Conservation (phyloP, 2,113 vertebrate genomes). For the Onychostoma macrolepis region DNA sequence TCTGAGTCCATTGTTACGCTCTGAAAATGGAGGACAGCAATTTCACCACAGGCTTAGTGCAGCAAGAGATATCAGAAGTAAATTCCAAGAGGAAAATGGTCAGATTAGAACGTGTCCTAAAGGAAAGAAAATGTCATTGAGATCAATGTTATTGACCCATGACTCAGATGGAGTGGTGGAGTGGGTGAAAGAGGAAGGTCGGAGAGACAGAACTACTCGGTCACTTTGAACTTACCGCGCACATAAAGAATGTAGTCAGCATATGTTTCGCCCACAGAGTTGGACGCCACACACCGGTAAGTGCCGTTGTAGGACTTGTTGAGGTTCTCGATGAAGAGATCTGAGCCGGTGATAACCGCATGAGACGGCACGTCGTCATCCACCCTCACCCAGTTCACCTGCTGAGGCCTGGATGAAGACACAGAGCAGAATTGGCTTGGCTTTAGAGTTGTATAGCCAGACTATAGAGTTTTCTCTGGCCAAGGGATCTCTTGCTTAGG, state of each 20-base stretch:
- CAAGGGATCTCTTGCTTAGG: not conserved
- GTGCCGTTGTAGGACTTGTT: slow-evolving; percentile 99
- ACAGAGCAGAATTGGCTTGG: not conserved
- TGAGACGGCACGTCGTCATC: slow-evolving; percentile 96
- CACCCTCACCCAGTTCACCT: slow-evolving; percentile 92
- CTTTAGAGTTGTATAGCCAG: not conserved
- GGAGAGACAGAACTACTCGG: not conserved
- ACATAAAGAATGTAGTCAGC: slow-evolving; percentile 98
- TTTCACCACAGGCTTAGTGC: slow-evolving; percentile 64
- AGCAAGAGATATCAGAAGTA: slow-evolving; percentile 61
- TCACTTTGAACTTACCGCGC: slow-evolving; percentile 83
- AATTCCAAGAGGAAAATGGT: slow-evolving; percentile 66
- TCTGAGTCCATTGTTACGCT: slow-evolving; percentile 44
- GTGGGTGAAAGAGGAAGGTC: slow-evolving; percentile 25
- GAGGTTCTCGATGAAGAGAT: slow-evolving; percentile 94
- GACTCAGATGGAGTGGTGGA: slow-evolving; percentile 58
- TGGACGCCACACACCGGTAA: slow-evolving; percentile 94
- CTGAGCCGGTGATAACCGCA: slow-evolving; percentile 87
- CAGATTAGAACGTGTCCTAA: slow-evolving; percentile 65
- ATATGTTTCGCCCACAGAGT: slow-evolving; percentile 89
- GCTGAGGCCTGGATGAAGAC: slow-evolving; percentile 81
- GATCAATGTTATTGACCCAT: slow-evolving; percentile 61
- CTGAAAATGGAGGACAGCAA: slow-evolving; percentile 61
- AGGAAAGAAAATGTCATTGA: slow-evolving; percentile 66
- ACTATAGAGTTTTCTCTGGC: not conserved